Evolutionary conservation across 2,113 vertebrate species (phyloP).

Genomic region (Dascyllus trimaculatus): DNA sequence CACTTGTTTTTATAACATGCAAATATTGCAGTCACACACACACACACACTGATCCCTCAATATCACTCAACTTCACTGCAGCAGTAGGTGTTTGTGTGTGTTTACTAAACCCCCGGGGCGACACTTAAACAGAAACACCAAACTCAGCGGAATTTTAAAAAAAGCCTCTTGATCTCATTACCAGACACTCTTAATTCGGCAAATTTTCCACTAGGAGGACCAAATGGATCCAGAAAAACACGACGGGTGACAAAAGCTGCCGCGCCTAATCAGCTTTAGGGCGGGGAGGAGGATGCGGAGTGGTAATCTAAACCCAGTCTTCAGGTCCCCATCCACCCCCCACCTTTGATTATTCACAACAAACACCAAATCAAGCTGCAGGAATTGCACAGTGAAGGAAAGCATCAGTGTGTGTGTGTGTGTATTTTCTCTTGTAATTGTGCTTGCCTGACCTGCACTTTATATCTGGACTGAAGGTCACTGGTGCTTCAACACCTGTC

Average conservation of each 20-base stretch:
- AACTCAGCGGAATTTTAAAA: conserved; percentile 70
- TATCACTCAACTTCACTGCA: conserved; percentile 32
- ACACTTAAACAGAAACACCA: conserved; percentile 53
- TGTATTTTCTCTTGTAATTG: conserved; percentile 24
- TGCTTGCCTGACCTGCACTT: conserved; percentile 57
- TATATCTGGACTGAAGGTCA: conserved; percentile 60
- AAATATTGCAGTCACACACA: background rate
- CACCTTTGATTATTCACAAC: conserved; percentile 57
- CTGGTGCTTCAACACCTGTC: conserved; percentile 65
- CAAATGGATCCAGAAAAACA: conserved; percentile 74
- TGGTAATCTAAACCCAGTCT: conserved; percentile 25
- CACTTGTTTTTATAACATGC: background rate
- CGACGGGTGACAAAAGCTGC: conserved; percentile 69
- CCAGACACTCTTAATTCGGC: conserved; percentile 67
- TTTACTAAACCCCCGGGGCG: conserved; percentile 50
- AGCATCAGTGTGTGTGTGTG: conserved; percentile 12
- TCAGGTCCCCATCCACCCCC: background rate
- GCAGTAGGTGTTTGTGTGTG: conserved; percentile 29
- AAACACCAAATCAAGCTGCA: conserved; percentile 49
- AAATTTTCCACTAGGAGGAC: conserved; percentile 75
- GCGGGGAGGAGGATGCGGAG: conserved; percentile 14
- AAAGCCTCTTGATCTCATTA: conserved; percentile 74
- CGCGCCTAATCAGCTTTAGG: conserved; percentile 77
- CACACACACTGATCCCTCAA: conserved; percentile 22
- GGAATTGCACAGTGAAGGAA: background rate